Evolutionary conservation across 2,888 invertebrate species (phyloP), one percentile per base, ranked within the genome.

Genomic region (Boloria selene): DNA sequence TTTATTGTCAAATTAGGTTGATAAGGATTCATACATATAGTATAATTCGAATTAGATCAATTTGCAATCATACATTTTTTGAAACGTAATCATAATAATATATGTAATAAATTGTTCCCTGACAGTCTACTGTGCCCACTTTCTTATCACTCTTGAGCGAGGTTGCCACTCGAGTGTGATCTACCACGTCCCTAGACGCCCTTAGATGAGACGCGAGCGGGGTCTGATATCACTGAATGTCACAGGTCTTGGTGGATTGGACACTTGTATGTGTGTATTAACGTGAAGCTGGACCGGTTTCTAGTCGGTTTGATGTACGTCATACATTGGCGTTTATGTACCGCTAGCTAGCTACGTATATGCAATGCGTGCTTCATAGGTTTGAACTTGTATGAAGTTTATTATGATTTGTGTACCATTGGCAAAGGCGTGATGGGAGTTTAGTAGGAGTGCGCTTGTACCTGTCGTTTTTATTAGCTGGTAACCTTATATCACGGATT

Each of bases 371-470:
- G 79, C 77, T 80, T 80, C 82, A 83, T 85, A 84, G 84, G 80
- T 84, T 85, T 80, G 82, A 81, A 22, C 56, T 56, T 42, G 44
- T 55, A 38, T 80, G 80, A 82, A 84, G 86, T 86, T 87, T 87
- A 88, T 87, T 85, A 86, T 87, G 86, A 89, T 87, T 87, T 88
- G 86, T 88, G 83, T 82, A 85, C 83, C 82, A 84, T 84, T 84
- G 81, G 82, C 77, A 78, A 78, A 83, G 81, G 82, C 81, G 82
- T 87, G 85, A 87, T 87, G 79, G 83, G 80, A 81, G 82, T 83
- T 86, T 81, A 83, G 83, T 75, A 73, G 74, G 78, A 75, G 75
- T 76, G 78, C 74, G 70, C 80, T 75, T 82, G 82, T 85, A 76
- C 73, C 78, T 82, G 80, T 84, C 82, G 66, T 79, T 79, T 83